A percentile compares a stretch with the other conserved stretches of the same genome.
phyloP scores from a whole-genome alignment of 2,113 vertebrate genomes.

The Mus musculus region GRCm39 chr2:90186001-90186500 shows the following conservation, averaged over 20 bases:
- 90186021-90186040: conserved; percentile 51
- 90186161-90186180: not conserved
- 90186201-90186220: not conserved
- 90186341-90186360: not conserved
- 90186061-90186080: conserved; percentile 43
- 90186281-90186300: not conserved
- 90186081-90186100: not conserved
- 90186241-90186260: not conserved
- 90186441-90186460: not conserved
- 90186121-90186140: not conserved
- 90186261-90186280: not conserved
- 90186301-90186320: rapidly evolving
- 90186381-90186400: not conserved
- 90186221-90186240: not conserved
- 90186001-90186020: not conserved
- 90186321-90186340: rapidly evolving
- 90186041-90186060: not conserved
- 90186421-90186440: not conserved
- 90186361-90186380: not conserved
- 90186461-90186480: not conserved
- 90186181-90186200: rapidly evolving
- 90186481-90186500: not conserved
- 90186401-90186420: not conserved
- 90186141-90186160: conserved; percentile 51
- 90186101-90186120: not conserved